phyloP scores from a whole-genome alignment of 2,797 vertebrate species.

The Falco concolor region DNA sequence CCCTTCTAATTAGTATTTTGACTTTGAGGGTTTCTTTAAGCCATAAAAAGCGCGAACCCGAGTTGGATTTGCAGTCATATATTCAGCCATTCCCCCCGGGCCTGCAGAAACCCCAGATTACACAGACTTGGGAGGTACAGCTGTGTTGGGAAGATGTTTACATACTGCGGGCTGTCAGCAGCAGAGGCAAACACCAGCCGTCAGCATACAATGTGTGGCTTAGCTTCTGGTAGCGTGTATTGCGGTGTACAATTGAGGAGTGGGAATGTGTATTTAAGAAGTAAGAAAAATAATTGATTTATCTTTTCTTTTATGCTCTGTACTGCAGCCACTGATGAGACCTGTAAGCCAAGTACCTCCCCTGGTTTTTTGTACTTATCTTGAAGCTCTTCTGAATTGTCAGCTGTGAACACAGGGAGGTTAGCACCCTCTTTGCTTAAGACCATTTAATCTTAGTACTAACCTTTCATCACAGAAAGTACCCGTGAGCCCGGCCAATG shows the following conservation, averaged over 20 bases:
- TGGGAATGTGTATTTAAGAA: neutral
- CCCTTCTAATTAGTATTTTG: neutral
- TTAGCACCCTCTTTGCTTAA: slow-evolving; percentile 60
- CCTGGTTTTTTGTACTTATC: slow-evolving; percentile 19
- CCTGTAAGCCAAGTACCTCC: neutral
- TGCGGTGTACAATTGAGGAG: neutral
- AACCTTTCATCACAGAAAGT: neutral
- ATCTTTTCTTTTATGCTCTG: neutral
- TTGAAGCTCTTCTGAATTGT: slow-evolving; percentile 34
- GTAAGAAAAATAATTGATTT: neutral
- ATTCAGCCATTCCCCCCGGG: neutral
- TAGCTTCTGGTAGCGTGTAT: neutral
- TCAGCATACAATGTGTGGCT: neutral
- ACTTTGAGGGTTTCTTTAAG: neutral
- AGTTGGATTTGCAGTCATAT: neutral
- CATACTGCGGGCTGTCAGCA: neutral
- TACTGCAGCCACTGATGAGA: neutral
- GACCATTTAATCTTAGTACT: slow-evolving; percentile 41
- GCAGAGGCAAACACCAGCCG: neutral
- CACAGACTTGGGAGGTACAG: neutral
- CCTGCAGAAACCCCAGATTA: neutral
- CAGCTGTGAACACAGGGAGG: slow-evolving; percentile 30
- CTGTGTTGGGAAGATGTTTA: neutral
- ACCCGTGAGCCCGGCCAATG: neutral
- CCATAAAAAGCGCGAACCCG: neutral